A percentile compares a stretch with the other conserved stretches of the same genome.
phyloP scores from a whole-genome alignment of 1,140 invertebrate species.

The Drosophila pectinifera region DNA sequence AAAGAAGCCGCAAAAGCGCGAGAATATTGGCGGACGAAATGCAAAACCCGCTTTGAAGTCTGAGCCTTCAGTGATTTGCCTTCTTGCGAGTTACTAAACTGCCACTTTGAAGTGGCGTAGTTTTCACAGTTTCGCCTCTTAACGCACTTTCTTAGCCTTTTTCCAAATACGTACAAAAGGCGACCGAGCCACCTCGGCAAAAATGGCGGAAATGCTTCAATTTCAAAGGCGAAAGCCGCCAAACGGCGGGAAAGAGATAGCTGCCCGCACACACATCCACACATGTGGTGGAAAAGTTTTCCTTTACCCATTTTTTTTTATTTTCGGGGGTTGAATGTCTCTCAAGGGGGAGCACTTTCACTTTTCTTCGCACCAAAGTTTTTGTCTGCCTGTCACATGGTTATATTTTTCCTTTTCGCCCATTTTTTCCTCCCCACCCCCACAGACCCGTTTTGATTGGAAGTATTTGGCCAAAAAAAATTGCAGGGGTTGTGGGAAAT shows the following conservation, averaged over 20 bases:
- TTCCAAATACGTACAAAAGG: conserved; percentile 9
- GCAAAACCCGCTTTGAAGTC: conserved; percentile 79
- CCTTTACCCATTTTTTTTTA: conserved; percentile 12
- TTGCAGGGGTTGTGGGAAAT: conserved; percentile 13
- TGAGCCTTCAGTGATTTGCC: conserved; percentile 70
- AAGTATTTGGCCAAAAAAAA: conserved; percentile 39
- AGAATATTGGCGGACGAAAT: conserved; percentile 76
- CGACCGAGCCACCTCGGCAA: conserved; percentile 38
- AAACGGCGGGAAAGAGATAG: conserved; percentile 37
- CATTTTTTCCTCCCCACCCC: conserved; percentile 3
- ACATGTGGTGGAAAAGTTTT: conserved; percentile 42
- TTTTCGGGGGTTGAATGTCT: conserved; percentile 61
- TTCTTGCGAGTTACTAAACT: conserved; percentile 50
- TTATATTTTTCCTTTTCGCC: conserved; percentile 30
- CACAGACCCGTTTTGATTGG: conserved; percentile 67
- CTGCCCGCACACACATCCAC: conserved; percentile 14
- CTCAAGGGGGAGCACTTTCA: conserved; percentile 61
- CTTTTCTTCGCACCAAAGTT: conserved; percentile 72
- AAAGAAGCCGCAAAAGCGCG: conserved; percentile 78
- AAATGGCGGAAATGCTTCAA: conserved; percentile 81
- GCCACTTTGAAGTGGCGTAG: conserved; percentile 76
- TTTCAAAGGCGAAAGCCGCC: conserved; percentile 76
- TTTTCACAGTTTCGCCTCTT: conserved; percentile 61
- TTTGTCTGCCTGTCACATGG: conserved; percentile 63
- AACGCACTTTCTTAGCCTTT: conserved; percentile 70